Percentiles rank a stretch among this genome's conserved stretches.
These are phyloP conservation scores for Nettapus auritus DNA, from an alignment of 2,113 vertebrate genomes.

Conservation along the genomic window DNA sequence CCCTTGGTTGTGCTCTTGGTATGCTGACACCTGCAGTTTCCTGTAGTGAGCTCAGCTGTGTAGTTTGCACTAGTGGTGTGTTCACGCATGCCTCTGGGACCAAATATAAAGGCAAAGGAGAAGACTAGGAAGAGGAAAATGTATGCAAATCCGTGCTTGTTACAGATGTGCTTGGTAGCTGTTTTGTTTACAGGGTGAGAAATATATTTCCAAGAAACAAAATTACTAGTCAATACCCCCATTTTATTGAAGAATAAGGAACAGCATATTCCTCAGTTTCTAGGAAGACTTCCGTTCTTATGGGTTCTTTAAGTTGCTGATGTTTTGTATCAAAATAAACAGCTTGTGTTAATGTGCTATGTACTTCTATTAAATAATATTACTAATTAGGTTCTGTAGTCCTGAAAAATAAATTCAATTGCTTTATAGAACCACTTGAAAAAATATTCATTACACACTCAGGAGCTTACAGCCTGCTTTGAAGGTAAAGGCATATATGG, in stretches of 20 bases:
- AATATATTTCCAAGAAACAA: not conserved
- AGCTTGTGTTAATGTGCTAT: not conserved
- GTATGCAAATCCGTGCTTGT: not conserved
- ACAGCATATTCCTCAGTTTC: not conserved
- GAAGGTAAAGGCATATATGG: not conserved
- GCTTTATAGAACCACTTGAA: not conserved
- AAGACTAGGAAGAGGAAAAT: not conserved
- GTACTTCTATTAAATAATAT: not conserved
- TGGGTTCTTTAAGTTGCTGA: not conserved
- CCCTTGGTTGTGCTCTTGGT: not conserved
- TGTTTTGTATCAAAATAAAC: not conserved
- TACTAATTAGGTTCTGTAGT: not conserved
- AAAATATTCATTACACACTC: not conserved
- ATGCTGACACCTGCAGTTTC: not conserved
- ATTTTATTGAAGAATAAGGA: not conserved
- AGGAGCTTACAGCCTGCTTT: not conserved
- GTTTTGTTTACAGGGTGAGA: not conserved
- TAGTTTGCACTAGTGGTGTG: not conserved
- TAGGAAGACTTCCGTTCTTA: not conserved
- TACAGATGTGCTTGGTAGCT: not conserved
- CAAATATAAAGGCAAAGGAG: not conserved
- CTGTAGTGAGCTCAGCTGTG: not conserved
- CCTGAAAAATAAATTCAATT: not conserved
- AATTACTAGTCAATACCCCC: not conserved
- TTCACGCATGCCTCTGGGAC: accelerated